A percentile compares a stretch with the other conserved stretches of the same genome.
Conservation (phyloP, 2,888 invertebrate species). For the Sphaerophoria rueppellii region DNA sequence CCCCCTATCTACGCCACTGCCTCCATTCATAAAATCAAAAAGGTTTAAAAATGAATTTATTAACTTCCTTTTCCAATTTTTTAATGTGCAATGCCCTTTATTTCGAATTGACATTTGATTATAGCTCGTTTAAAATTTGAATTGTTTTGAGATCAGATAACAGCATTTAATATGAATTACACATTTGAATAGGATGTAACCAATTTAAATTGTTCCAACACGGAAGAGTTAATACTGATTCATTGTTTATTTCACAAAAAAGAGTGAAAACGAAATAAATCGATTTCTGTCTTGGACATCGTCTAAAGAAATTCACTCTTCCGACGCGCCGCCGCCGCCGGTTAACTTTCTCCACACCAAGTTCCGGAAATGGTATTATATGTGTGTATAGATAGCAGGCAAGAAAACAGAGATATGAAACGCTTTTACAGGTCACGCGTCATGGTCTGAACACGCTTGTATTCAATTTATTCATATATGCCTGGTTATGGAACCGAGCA, state of each 20-base stretch:
- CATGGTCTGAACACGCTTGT: constrained; percentile 35
- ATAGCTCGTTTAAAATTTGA: too few species aligned
- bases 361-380: constrained; percentile 43
- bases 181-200: too few species aligned
- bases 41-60: neutral
- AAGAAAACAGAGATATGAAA: neutral
- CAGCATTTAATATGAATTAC: too few species aligned
- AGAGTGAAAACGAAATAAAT: neutral
- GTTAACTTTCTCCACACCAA: constrained; percentile 54
- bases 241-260: neutral
- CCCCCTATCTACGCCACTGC: too few species aligned
- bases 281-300: neutral
- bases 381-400: neutral
- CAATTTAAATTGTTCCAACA: neutral
- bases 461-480: constrained; percentile 35
- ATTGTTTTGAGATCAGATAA: too few species aligned
- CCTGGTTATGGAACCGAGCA: neutral
- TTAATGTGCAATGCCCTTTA: neutral
- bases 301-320: constrained; percentile 11
- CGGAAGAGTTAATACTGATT: neutral
- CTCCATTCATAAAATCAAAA: too few species aligned
- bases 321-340: neutral
- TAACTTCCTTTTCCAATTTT: constrained; percentile 27
- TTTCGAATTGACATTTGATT: neutral
- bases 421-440: constrained; percentile 49